These are phyloP conservation scores for Lagopus muta DNA, from an alignment of 2,113 vertebrate species.

Conservation along the genomic window DNA sequence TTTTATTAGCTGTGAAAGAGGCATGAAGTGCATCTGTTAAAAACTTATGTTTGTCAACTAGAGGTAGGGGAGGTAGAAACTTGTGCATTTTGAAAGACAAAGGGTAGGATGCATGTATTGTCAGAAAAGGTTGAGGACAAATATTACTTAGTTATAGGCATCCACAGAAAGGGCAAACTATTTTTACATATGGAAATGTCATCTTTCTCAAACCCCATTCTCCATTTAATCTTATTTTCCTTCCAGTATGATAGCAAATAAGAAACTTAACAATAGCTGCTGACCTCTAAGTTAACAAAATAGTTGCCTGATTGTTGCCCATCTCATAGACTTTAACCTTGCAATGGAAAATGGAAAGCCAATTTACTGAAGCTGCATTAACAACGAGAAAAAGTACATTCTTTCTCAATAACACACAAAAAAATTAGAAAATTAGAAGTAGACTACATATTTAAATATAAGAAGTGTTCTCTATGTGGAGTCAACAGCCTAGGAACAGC, in stretches of 20 bases:
- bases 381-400: not conserved
- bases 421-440: not conserved
- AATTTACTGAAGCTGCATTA: not conserved
- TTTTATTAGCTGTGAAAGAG: not conserved
- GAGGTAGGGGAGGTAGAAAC: not conserved
- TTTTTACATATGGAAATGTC: not conserved
- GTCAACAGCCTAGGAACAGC: not conserved
- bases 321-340: not conserved
- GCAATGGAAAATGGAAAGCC: not conserved
- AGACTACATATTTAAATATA: rapidly evolving
- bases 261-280: not conserved
- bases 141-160: not conserved
- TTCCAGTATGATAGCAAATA: not conserved
- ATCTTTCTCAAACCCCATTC: not conserved
- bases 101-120: not conserved
- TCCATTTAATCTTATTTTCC: not conserved
- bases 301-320: not conserved
- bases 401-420: not conserved
- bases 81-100: not conserved
- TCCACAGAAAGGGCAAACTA: not conserved
- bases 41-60: not conserved
- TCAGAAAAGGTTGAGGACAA: not conserved
- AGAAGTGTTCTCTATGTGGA: rapidly evolving
- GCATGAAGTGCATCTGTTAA: not conserved
- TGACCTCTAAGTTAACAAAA: not conserved